A percentile compares a stretch with the other conserved stretches of the same genome.
Evolutionary conservation across 2,888 invertebrate genomes (phyloP).

Genomic region (Drosophila mercatorum): DNA sequence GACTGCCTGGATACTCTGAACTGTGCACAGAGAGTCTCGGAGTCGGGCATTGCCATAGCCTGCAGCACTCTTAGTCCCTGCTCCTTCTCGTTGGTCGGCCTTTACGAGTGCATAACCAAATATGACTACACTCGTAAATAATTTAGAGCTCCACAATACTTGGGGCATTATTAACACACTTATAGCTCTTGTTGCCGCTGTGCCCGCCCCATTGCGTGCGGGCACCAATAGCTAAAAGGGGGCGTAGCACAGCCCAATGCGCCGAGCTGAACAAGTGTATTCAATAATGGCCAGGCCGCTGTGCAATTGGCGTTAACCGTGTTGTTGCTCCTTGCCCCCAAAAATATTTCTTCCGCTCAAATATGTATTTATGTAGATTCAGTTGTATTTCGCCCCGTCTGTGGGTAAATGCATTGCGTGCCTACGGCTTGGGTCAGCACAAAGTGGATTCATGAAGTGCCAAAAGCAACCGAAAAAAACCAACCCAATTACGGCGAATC

Average conservation of each 20-base stretch:
- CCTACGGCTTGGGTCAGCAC: constrained; percentile 33
- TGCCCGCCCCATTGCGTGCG: constrained; percentile 54
- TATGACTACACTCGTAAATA: constrained; percentile 39
- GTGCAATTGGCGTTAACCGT: constrained; percentile 21
- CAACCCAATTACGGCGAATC: constrained; percentile 3
- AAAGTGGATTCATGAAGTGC: constrained; percentile 57
- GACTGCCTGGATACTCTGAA: background rate
- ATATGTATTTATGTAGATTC: constrained; percentile 12
- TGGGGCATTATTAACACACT: constrained; percentile 58
- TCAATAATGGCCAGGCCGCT: constrained; percentile 41
- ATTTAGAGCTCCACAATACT: constrained; percentile 37
- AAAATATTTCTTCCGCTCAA: constrained; percentile 11
- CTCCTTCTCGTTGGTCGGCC: too few relatives aligned
- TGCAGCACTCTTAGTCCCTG: background rate
- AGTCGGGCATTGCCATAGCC: background rate
- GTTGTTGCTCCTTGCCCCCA: constrained; percentile 8
- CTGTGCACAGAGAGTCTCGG: background rate
- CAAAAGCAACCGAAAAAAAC: constrained; percentile 32
- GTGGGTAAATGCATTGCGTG: constrained; percentile 58
- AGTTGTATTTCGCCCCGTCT: constrained; percentile 7
- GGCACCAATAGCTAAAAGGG: constrained; percentile 15
- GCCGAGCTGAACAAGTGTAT: constrained; percentile 47
- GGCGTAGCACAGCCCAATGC: constrained; percentile 41
- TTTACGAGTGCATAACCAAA: constrained; percentile 42
- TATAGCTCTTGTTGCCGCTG: constrained; percentile 17